Evolutionary conservation across 2,113 vertebrate species (phyloP).

Genomic region (Paracanthobrama guichenoti): DNA sequence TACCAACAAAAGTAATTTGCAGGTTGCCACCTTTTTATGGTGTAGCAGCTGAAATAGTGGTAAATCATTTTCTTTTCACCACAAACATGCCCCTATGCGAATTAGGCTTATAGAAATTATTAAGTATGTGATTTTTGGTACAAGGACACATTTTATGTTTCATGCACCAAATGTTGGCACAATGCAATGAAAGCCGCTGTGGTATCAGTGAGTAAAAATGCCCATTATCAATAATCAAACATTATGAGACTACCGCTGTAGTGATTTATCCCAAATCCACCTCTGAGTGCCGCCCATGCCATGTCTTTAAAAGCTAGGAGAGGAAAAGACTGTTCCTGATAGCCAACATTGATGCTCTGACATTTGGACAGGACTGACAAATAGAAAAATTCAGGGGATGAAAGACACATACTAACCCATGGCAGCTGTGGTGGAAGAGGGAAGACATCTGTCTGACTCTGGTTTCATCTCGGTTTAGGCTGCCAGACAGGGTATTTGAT

Average conservation of each 20-base stretch:
- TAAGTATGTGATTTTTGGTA: too few species aligned
- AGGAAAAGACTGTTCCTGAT: conserved; percentile 42
- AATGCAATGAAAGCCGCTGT: background rate
- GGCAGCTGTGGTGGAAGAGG: conserved; percentile 31
- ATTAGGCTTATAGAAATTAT: too few species aligned
- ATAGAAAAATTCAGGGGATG: conserved; percentile 51
- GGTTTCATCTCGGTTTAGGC: conserved; percentile 47
- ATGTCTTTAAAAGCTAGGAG: conserved; percentile 18
- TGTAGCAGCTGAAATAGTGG: background rate
- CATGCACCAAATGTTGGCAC: background rate
- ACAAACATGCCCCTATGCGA: background rate
- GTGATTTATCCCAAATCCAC: background rate
- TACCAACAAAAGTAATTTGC: too few species aligned
- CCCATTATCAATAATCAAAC: background rate
- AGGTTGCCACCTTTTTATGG: too few species aligned
- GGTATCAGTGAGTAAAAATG: background rate
- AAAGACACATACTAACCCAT: conserved; percentile 37
- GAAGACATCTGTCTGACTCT: conserved; percentile 42
- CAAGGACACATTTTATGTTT: background rate
- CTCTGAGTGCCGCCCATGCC: conserved; percentile 24
- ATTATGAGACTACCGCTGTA: background rate
- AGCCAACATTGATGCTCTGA: conserved; percentile 41
- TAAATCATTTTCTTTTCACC: background rate
- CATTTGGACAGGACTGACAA: conserved; percentile 51
- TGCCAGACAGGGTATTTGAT: conserved; percentile 34